These are phyloP conservation scores for Macrotrachela quadricornifera DNA, from an alignment of 1,140 invertebrate genomes.

Conservation along the genomic window DNA sequence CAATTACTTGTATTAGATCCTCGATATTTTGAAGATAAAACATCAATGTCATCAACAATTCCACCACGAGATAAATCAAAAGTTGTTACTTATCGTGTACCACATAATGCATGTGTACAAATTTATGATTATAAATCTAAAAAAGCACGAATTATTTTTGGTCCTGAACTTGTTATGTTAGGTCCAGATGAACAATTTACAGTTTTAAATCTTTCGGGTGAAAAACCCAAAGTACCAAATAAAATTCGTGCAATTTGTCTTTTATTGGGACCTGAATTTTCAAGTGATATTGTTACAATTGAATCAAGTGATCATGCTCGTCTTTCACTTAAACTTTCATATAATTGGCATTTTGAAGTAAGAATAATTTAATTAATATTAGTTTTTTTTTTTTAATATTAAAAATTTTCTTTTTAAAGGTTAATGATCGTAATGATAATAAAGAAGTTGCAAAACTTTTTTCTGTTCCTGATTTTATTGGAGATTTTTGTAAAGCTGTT, in stretches of 20 bases:
- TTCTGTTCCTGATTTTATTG: constrained; percentile 35
- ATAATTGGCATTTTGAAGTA: constrained; percentile 30
- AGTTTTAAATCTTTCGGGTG: constrained; percentile 32
- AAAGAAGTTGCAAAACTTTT: constrained; percentile 29
- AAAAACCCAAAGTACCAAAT: constrained; percentile 35
- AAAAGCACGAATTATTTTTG: constrained; percentile 35
- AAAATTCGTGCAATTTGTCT: constrained; percentile 32
- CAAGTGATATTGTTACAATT: constrained; percentile 25
- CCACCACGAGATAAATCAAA: background rate
- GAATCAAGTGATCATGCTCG: constrained; percentile 37
- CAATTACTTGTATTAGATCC: constrained; percentile 3
- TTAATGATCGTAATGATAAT: constrained; percentile 13
- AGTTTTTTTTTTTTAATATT: too few species aligned
- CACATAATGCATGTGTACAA: constrained; percentile 36
- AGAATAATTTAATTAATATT: too few species aligned
- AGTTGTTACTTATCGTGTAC: constrained; percentile 33
- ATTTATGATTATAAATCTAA: constrained; percentile 36
- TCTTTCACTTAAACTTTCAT: constrained; percentile 32
- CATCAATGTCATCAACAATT: constrained; percentile 17
- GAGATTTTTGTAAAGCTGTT: constrained; percentile 35
- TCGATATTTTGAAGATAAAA: constrained; percentile 5
- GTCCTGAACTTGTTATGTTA: constrained; percentile 36
- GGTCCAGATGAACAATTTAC: constrained; percentile 36
- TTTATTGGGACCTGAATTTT: constrained; percentile 32
- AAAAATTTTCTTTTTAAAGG: background rate